Base-by-base conservation (phyloP, 1,140 invertebrate species). In the Anastrepha ludens region DNA sequence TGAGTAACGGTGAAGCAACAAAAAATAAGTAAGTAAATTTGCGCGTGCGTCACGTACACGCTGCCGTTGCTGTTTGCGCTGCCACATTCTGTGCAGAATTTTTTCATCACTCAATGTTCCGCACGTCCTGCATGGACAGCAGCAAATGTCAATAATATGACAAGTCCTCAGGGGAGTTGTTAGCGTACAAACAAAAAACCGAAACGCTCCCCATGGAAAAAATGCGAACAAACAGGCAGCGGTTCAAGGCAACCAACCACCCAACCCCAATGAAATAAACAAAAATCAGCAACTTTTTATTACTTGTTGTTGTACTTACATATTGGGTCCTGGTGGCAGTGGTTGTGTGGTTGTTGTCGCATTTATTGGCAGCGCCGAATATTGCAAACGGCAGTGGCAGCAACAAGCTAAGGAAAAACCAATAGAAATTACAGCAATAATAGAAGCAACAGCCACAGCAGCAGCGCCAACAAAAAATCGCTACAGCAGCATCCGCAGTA, bases 71-170 rank as follows among this genome's bases (percentile, higher is more conserved):
- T n/a, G 6, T 67, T 20, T 67, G 2, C 5, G 15, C 17, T 47
- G 67, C 44, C 74, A 81, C 44, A 81, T 55, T 20, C 44, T 29
- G 17, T n/a, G n/a, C 0, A 15, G 17, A 55, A 20, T 55, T 55
- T 55, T 81, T 81, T 55, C 74, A 81, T 81, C 74, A 81, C n/a
- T 81, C 74, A 81, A 81, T 55, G 74, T 81, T 81, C 47, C 17
- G 74, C 74, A 81, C 74, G 74, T 81, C 74, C 74, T 55, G 44
- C 47, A 20, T 81, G 47, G 74, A 81, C 74, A 81, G 74, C 74
- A 81, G 74, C 74, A 81, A 81, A 81, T 55, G 74, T 81, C 74
- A 81, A 81, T 81, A 81, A 81, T 81, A 81, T 81, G 74, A 55
- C 74, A 81, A 9, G 74, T 55, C 47, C 74, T 29, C 74, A 55